Conservation (phyloP, 2,113 vertebrate genomes). For the Rousettus leschenaultii region DNA sequence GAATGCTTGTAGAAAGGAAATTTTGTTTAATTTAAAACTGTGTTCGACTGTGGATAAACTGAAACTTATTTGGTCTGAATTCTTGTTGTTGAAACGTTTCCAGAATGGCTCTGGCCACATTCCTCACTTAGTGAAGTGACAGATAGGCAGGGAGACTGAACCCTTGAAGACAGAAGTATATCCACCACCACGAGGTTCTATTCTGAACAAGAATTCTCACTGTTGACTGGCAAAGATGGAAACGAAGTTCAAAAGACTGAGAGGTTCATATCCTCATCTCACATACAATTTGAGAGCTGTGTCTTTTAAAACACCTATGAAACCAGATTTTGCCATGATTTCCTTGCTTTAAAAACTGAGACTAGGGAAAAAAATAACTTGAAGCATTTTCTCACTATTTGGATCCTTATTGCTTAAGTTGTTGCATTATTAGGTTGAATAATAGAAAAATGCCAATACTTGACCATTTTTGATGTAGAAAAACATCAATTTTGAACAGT, state of each 20-base stretch:
- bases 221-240: neutral
- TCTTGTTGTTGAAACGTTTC: slow-evolving; percentile 35
- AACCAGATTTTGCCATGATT: neutral
- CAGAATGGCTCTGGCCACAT: neutral
- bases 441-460: neutral
- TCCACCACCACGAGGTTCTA: neutral
- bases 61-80: slow-evolving; percentile 45
- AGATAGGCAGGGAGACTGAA: neutral
- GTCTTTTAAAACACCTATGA: neutral
- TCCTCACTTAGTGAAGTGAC: neutral
- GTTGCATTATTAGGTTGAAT: neutral
- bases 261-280: neutral
- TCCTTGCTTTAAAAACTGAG: slow-evolving; percentile 31
- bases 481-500: neutral
- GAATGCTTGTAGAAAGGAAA: slow-evolving; percentile 8
- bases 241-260: neutral
- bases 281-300: neutral
- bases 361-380: neutral
- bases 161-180: neutral
- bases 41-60: neutral
- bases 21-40: slow-evolving; percentile 43
- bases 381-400: neutral
- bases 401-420: neutral
- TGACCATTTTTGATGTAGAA: neutral
- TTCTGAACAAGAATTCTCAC: neutral